Conservation (phyloP, 1,140 invertebrate genomes). For the Eubasilissa regina region DNA sequence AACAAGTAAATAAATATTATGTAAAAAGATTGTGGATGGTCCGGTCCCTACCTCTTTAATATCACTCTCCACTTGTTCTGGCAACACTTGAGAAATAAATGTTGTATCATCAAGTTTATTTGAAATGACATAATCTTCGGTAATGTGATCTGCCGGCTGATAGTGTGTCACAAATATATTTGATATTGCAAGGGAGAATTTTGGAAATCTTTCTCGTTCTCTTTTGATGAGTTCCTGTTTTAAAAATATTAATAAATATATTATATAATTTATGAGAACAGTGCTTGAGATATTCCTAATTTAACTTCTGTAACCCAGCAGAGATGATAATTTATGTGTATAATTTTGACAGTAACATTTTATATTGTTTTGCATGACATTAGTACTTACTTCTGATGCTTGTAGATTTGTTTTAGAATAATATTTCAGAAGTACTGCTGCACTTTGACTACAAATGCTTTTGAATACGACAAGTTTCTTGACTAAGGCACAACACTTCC, state of each 20-base stretch:
- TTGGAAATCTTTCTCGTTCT: background rate
- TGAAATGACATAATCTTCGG: constrained; percentile 6
- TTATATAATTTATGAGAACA: background rate
- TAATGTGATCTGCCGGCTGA: background rate
- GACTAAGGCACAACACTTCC: constrained; percentile 43
- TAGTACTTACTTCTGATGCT: constrained; percentile 15
- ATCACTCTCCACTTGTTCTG: background rate
- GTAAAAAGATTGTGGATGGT: background rate
- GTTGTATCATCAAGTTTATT: background rate
- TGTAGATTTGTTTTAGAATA: background rate
- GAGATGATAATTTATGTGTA: too few species aligned
- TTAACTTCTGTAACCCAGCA: too few species aligned
- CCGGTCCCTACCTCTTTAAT: constrained; percentile 13
- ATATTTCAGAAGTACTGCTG: constrained; percentile 39
- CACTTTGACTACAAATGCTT: constrained; percentile 46
- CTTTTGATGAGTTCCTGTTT: constrained; percentile 11
- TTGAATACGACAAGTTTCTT: constrained; percentile 40
- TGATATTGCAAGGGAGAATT: constrained; percentile 2
- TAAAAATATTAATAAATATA: background rate
- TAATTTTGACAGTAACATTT: too few species aligned
- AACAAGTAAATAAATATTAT: background rate
- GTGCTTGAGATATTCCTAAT: too few species aligned
- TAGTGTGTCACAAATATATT: constrained; percentile 15
- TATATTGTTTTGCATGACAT: too few species aligned
- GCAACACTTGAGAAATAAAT: background rate